A percentile compares a stretch with the other conserved stretches of the same genome.
phyloP scores from a whole-genome alignment of 2,888 invertebrate species.

The Catocala sponsa region DNA sequence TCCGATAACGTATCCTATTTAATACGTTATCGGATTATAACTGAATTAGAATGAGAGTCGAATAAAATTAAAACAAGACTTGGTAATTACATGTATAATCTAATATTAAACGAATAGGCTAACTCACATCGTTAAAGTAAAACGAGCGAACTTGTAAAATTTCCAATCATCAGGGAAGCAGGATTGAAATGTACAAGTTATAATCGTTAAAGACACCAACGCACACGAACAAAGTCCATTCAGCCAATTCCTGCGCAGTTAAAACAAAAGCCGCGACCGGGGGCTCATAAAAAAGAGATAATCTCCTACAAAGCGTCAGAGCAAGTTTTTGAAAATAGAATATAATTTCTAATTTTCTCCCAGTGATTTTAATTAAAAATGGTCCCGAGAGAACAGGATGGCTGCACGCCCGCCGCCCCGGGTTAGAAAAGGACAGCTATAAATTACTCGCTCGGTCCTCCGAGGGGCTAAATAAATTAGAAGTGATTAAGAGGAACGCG shows the following conservation, averaged over 20 bases:
- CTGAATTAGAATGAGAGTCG: slow-evolving; percentile 2
- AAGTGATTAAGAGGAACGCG: slow-evolving; percentile 87
- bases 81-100: slow-evolving; percentile 32
- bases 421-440: slow-evolving; percentile 80
- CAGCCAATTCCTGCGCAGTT: slow-evolving; percentile 82
- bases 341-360: slow-evolving; percentile 88
- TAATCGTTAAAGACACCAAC: slow-evolving; percentile 72
- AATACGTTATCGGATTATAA: too few species aligned
- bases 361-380: slow-evolving; percentile 88
- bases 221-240: slow-evolving; percentile 75
- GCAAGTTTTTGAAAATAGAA: slow-evolving; percentile 88
- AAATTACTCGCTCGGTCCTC: slow-evolving; percentile 82
- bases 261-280: slow-evolving; percentile 82
- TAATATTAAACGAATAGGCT: slow-evolving; percentile 23
- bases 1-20: too few species aligned
- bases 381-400: slow-evolving; percentile 83
- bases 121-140: slow-evolving; percentile 36
- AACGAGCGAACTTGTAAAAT: slow-evolving; percentile 63
- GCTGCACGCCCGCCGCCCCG: slow-evolving; percentile 61
- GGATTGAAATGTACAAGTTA: slow-evolving; percentile 80
- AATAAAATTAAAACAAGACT: slow-evolving; percentile 1
- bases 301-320: slow-evolving; percentile 86
- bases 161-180: slow-evolving; percentile 69
- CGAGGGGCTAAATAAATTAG: slow-evolving; percentile 87
- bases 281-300: slow-evolving; percentile 87